A percentile compares a stretch with the other conserved stretches of the same genome.
phyloP scores from a whole-genome alignment of 2,888 invertebrate species.

The Orthosia cruda region DNA sequence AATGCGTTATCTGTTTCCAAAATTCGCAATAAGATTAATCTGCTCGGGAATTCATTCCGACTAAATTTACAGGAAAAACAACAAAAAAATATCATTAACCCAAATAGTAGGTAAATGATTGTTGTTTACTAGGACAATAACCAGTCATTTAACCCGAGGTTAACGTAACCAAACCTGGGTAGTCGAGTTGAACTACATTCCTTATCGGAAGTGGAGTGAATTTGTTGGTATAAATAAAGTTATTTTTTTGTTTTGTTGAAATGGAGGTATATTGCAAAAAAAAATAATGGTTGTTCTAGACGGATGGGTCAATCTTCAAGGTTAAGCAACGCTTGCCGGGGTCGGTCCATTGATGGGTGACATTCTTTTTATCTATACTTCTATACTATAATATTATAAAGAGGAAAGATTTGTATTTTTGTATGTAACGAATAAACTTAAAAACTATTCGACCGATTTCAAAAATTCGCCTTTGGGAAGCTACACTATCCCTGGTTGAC shows the following conservation, averaged over 20 bases:
- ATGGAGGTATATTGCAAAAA: background rate
- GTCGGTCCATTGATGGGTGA: no score
- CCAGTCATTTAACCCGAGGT: constrained; percentile 16
- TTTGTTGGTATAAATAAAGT: constrained; percentile 5
- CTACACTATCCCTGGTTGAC: no score
- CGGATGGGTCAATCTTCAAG: no score
- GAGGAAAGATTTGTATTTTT: no score
- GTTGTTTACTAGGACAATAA: constrained; percentile 25
- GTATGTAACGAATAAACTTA: no score
- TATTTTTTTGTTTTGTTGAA: background rate
- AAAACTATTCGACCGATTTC: no score
- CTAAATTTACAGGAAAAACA: background rate
- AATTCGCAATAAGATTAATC: background rate
- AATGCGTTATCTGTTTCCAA: background rate
- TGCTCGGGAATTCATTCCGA: background rate
- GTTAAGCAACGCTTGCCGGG: no score
- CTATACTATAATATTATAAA: no score
- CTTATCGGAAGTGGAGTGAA: constrained; percentile 36
- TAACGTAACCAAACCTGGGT: constrained; percentile 41
- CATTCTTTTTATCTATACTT: no score
- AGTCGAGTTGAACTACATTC: constrained; percentile 14
- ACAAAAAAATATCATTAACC: background rate
- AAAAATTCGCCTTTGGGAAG: no score
- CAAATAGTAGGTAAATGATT: background rate
- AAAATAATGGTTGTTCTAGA: no score